These are phyloP conservation scores for Liopterus haemorrhoidalis DNA, from an alignment of 2,888 invertebrate species.

Conservation along the genomic window DNA sequence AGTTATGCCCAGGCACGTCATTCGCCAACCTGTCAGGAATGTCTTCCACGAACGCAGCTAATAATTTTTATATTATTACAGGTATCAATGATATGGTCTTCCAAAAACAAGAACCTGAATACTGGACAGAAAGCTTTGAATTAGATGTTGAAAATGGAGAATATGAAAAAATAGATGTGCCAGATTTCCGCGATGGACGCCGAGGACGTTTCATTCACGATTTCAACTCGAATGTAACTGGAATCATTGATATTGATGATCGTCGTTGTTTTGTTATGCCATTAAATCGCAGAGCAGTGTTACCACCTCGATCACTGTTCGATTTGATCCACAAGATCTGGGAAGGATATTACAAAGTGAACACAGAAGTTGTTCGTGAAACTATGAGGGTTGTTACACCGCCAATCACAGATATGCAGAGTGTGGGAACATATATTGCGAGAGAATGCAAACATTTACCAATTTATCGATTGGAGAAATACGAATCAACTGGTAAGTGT, in stretches of 20 bases:
- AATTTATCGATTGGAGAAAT: constrained; percentile 67
- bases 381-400: constrained; percentile 71
- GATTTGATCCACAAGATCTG: constrained; percentile 77
- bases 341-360: constrained; percentile 73
- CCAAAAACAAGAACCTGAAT: constrained; percentile 7
- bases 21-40: background rate
- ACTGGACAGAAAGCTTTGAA: constrained; percentile 65
- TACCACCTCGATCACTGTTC: constrained; percentile 72
- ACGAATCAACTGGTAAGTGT: constrained; percentile 57
- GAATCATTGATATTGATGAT: constrained; percentile 44
- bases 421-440: constrained; percentile 64
- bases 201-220: constrained; percentile 87
- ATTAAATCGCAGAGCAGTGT: constrained; percentile 67
- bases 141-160: constrained; percentile 64
- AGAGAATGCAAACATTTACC: constrained; percentile 65
- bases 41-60: no score
- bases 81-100: no score
- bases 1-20: constrained; percentile 30
- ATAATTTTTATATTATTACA: no score
- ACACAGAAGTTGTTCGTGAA: constrained; percentile 69
- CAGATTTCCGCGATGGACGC: constrained; percentile 74
- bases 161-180: constrained; percentile 81
- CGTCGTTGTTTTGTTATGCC: constrained; percentile 87
- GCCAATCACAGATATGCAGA: constrained; percentile 57
- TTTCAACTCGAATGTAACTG: constrained; percentile 69